These are phyloP conservation scores for Drosophila ananassae DNA, from an alignment of 1,140 invertebrate species.

Conservation along the genomic window DNA sequence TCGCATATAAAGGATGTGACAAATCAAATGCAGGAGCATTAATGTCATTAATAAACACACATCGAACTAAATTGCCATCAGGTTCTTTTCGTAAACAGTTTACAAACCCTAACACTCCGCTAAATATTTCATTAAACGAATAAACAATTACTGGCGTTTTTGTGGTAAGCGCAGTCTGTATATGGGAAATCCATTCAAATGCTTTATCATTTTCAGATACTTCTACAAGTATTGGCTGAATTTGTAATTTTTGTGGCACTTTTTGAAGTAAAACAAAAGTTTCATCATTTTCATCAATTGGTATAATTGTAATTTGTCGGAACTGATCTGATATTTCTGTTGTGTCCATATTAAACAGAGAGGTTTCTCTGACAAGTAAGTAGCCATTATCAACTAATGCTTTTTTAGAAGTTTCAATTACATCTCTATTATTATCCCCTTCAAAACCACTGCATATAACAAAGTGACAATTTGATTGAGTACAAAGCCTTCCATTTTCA, in stretches of 20 bases:
- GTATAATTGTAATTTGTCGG: slow-evolving; percentile 70
- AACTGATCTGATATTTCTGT: slow-evolving; percentile 53
- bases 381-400: slow-evolving; percentile 84
- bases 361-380: slow-evolving; percentile 84
- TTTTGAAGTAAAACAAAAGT: slow-evolving; percentile 82
- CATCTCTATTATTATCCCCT: slow-evolving; percentile 22
- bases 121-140: slow-evolving; percentile 87
- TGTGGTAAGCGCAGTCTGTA: slow-evolving; percentile 85
- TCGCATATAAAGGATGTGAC: slow-evolving; percentile 87
- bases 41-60: slow-evolving; percentile 88
- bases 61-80: slow-evolving; percentile 87
- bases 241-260: slow-evolving; percentile 41
- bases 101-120: slow-evolving; percentile 93
- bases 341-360: slow-evolving; percentile 38
- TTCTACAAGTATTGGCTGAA: slow-evolving; percentile 66
- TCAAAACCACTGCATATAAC: slow-evolving; percentile 84
- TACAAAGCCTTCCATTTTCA: slow-evolving; percentile 86
- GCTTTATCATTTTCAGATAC: slow-evolving; percentile 72
- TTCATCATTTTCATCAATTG: slow-evolving; percentile 60
- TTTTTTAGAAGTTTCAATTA: slow-evolving; percentile 52
- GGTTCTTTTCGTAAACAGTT: slow-evolving; percentile 90
- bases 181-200: slow-evolving; percentile 85
- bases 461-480: slow-evolving; percentile 86
- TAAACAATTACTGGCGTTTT: slow-evolving; percentile 85
- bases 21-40: slow-evolving; percentile 88